Evolutionary conservation across 1,140 invertebrate genomes (phyloP), one percentile per base, ranked within the genome.

Genomic region (Drosophila athabasca): DNA sequence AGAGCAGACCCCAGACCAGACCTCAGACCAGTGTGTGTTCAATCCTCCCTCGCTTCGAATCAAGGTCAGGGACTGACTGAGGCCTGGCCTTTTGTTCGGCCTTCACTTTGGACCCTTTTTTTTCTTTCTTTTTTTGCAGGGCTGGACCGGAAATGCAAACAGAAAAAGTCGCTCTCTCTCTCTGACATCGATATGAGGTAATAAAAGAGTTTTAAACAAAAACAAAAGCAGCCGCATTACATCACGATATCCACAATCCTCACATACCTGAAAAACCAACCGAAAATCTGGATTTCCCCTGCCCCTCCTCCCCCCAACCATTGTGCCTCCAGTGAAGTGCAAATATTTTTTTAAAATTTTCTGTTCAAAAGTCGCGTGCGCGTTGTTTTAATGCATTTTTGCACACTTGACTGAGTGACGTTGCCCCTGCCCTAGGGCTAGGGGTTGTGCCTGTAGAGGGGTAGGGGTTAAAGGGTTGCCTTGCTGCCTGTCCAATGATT

Each of bases 201-300:
- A 87, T 87, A 87, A 87, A 85, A 81, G 75, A 62, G 55, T 69
- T 85, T 88, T 78, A 68, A 87, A 68, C 78, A 76, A 82, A 87
- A 87, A 87, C 83, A 87, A 87, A 70, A 64, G 58, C 54, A 64
- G 49, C 54, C 73, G 49, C 65, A 61, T 41, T 58, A 75, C 60
- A 65, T 51, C 7, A 64, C 31, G 26, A 55, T 62, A 71, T 29
- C n/a, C 46, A 57, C 13, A 46, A 58, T 39, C 3, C 35, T 13
- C 11, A 3, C 35, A 39, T 39, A 39, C 35, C 35, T 13, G 35
- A 13, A 39, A 39, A 39, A 19, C 6, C 43, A n/a, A 26, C 26
- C 53, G 6, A 58, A 22, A 50, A 48, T 49, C 48, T n/a, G n/a
- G 29, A 7, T 9, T 44, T 8, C 35, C 57, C 46, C 48, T 26